Evolutionary conservation across 2,113 vertebrate genomes (phyloP), one percentile per base, ranked within the genome.

Genomic region (Pachypanchax playfairii): DNA sequence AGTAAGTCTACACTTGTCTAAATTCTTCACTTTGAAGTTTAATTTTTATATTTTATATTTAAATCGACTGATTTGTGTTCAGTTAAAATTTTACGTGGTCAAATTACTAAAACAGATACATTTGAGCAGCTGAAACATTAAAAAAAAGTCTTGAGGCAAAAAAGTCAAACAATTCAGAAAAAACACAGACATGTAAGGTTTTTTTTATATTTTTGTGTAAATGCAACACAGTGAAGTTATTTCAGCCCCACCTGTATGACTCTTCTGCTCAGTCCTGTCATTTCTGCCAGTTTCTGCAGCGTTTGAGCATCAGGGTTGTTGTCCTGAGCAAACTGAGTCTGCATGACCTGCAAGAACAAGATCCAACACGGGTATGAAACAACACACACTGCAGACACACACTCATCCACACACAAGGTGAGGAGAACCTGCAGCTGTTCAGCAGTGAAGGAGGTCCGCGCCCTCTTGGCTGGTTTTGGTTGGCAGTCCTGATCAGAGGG

Each of bases 401-500:
- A 35, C 50, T 48, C 44, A 67, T 2, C 36, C 18, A 35, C 26
- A 49, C 4, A 28, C 31, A 49, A 24, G 10, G 3, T 22, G 4
- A 8, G 39, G 11, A 4, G 1, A 73, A 91, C 96, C 95, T 98
- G 96, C 77, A 98, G 79, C 76, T 98, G 96, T 84, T 98, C 96
- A 0, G 96, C 94, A 0, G 95, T 97, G 89, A 98, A 98, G 33
- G 96, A 97, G 0, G 96, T 97, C 58, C 96, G 93, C 0, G 96
- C 95, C 55, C 96, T 92, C 88, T 98, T 98, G 59, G 95, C 94
- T 1, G 95, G 95, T 74, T 97, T 98, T 0, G 95, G 95, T 66
- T 96, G 94, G 73, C 94, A 94, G 91, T 96, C 96, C 85, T 96
- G 96, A 85, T 97, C 95, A 0, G 94, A 95, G 39, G 95, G 94